phyloP scores from a whole-genome alignment of 1,140 invertebrate species.

The Bombus turneri region DNA sequence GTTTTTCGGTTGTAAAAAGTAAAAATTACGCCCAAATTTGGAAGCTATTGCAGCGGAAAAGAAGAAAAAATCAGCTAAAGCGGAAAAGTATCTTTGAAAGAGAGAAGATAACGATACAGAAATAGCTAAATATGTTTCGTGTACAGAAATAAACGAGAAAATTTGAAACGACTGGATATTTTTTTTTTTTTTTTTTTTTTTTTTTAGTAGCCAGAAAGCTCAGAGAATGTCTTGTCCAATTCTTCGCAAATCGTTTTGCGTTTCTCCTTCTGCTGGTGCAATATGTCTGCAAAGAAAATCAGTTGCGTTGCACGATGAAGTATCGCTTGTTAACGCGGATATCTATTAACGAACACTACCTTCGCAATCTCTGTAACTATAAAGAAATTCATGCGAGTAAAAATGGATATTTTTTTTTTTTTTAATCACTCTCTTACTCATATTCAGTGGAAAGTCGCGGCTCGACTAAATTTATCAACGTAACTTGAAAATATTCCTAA shows the following conservation, averaged over 20 bases:
- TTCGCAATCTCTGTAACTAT: constrained; percentile 35
- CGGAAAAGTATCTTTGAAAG: constrained; percentile 32
- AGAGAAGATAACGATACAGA: constrained; percentile 1
- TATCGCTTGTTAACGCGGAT: constrained; percentile 16
- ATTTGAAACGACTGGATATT: constrained; percentile 33
- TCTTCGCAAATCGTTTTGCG: constrained; percentile 98
- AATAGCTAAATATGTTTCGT: constrained; percentile 32
- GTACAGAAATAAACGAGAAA: constrained; percentile 20
- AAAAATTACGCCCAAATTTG: constrained; percentile 11
- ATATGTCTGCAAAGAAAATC: constrained; percentile 90
- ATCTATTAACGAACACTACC: constrained; percentile 29
- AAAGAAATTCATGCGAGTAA: constrained; percentile 25
- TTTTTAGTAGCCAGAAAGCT: constrained; percentile 91
- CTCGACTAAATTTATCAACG: background rate
- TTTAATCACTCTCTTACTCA: background rate
- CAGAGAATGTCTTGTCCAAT: constrained; percentile 98
- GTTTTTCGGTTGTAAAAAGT: background rate
- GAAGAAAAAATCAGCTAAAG: constrained; percentile 31
- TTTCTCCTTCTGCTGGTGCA: constrained; percentile 97
- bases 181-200: constrained; percentile 17
- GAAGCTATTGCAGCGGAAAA: constrained; percentile 26
- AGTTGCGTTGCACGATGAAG: constrained; percentile 50
- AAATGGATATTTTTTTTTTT: background rate
- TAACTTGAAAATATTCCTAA: background rate
- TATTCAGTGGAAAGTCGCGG: no score